These are phyloP conservation scores for Zaprionus africanus DNA, from an alignment of 1,140 invertebrate species.

Conservation along the genomic window DNA sequence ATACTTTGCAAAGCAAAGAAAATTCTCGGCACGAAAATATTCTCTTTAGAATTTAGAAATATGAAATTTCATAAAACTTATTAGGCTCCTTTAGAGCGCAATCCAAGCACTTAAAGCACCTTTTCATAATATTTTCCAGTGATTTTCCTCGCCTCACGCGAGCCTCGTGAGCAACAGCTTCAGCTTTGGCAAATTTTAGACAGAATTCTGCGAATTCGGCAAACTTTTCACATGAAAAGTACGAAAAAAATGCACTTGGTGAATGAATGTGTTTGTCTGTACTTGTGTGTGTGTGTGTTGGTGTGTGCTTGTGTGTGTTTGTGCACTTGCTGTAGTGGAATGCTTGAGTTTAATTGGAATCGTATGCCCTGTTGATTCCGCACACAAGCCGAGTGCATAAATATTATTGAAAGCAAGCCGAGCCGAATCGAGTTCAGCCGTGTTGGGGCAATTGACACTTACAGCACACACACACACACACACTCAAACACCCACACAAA, in stretches of 20 bases:
- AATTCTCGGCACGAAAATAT: not conserved
- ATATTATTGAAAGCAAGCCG: conserved; percentile 75
- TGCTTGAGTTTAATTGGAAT: conserved; percentile 81
- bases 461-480: conserved; percentile 30
- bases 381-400: conserved; percentile 72
- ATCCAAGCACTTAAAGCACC: not conserved
- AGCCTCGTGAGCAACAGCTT: not conserved
- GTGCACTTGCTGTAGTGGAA: conserved; percentile 60
- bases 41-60: too few relatives aligned
- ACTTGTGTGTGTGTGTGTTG: not conserved
- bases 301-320: conserved; percentile 17
- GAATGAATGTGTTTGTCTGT: not conserved
- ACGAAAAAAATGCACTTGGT: not conserved
- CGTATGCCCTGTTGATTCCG: conserved; percentile 73
- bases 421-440: conserved; percentile 49
- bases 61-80: not conserved
- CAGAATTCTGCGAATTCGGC: not conserved
- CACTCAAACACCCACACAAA: conserved; percentile 12
- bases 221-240: conserved; percentile 19
- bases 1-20: not conserved
- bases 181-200: not conserved
- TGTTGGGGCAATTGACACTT: conserved; percentile 65
- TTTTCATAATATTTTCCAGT: not conserved
- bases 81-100: not conserved
- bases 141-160: not conserved